Conservation (phyloP, 2,113 vertebrate genomes). For the Psilopsiagon aurifrons region DNA sequence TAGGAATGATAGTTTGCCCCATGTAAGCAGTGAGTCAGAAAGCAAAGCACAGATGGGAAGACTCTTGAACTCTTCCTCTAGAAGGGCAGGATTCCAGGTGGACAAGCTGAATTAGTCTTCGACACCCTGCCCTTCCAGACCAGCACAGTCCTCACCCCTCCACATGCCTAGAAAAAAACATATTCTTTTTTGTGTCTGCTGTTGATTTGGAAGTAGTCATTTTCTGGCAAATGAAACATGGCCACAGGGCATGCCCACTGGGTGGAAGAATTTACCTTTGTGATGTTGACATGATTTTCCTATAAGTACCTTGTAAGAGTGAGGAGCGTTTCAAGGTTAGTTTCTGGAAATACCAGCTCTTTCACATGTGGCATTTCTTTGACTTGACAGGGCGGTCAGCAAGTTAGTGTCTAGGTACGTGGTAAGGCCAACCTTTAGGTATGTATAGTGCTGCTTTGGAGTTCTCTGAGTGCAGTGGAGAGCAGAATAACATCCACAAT, state of each 20-base stretch:
- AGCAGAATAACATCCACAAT: background rate
- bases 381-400: background rate
- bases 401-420: background rate
- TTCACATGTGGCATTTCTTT: background rate
- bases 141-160: background rate
- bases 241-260: background rate
- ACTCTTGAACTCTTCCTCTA: background rate
- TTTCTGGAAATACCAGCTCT: background rate
- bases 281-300: background rate
- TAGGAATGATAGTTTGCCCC: background rate
- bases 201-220: background rate
- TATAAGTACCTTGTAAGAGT: background rate
- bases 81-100: background rate
- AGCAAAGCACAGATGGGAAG: rapidly evolving
- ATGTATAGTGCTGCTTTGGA: background rate
- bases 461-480: background rate
- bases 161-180: background rate
- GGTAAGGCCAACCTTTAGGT: background rate
- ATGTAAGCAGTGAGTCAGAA: background rate
- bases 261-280: background rate
- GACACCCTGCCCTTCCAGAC: background rate
- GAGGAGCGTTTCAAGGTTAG: background rate
- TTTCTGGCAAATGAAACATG: background rate
- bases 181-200: background rate
- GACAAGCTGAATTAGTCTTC: background rate